Evolutionary conservation across 2,888 invertebrate genomes (phyloP).

Genomic region (Drosophila mercatorum): DNA sequence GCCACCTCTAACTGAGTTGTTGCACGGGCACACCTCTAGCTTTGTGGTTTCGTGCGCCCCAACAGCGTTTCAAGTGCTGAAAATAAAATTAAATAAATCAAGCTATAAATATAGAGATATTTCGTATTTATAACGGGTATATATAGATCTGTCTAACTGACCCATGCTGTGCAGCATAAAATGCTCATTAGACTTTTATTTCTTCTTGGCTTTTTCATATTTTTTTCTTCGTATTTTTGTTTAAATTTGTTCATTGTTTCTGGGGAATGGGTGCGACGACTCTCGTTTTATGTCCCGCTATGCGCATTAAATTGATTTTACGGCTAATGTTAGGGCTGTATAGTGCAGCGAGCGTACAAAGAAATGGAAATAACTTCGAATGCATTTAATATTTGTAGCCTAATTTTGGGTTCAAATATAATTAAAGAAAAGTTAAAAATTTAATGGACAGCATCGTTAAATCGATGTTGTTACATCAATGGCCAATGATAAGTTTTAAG

Average conservation of each 20-base stretch:
- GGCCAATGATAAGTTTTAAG: conserved; percentile 34
- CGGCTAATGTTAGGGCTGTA: conserved; percentile 54
- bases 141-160: conserved; percentile 21
- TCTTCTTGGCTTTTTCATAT: conserved; percentile 28
- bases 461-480: conserved; percentile 25
- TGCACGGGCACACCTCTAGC: conserved; percentile 31
- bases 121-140: conserved; percentile 5
- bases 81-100: conserved; percentile 63
- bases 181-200: conserved; percentile 65
- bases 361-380: conserved; percentile 62
- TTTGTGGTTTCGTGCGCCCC: conserved; percentile 11
- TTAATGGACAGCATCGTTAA: conserved; percentile 56
- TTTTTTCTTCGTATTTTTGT: conserved; percentile 3
- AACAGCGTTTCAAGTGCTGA: conserved; percentile 29
- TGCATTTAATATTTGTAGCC: conserved; percentile 52
- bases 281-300: conserved; percentile 37
- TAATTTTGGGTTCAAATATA: conserved; percentile 48
- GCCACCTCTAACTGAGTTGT: conserved; percentile 2
- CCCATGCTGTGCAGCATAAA: conserved; percentile 70
- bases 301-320: conserved; percentile 64
- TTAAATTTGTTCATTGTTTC: conserved; percentile 32
- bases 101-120: conserved; percentile 59
- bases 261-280: conserved; percentile 55
- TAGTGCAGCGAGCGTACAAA: conserved; percentile 22
- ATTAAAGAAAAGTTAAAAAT: conserved; percentile 63